These are phyloP conservation scores for Metaphire vulgaris DNA, from an alignment of 1,140 invertebrate species.

Conservation along the genomic window DNA sequence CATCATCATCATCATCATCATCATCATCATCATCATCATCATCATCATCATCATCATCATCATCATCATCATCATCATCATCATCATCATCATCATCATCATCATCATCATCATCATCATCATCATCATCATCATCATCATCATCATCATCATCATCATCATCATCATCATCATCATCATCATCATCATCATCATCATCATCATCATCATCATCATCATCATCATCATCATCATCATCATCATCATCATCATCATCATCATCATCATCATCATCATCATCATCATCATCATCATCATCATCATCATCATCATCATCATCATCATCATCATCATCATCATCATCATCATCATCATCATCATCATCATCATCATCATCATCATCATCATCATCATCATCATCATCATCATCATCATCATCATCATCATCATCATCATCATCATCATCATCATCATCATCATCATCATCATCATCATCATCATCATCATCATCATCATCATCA, in stretches of 20 bases:
- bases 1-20: slow-evolving; percentile 2
- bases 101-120: background rate
- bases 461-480: slow-evolving; percentile 3
- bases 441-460: slow-evolving; percentile 2
- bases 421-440: slow-evolving; percentile 2
- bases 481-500: slow-evolving; percentile 2
- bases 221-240: slow-evolving; percentile 3
- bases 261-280: slow-evolving; percentile 2
- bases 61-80: background rate
- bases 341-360: slow-evolving; percentile 3
- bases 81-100: background rate
- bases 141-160: background rate
- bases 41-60: background rate
- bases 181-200: slow-evolving; percentile 1
- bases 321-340: slow-evolving; percentile 2
- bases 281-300: slow-evolving; percentile 3
- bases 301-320: slow-evolving; percentile 2
- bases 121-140: background rate
- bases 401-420: background rate
- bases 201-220: background rate
- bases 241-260: slow-evolving; percentile 2
- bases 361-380: slow-evolving; percentile 2
- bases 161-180: background rate
- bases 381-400: background rate
- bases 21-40: slow-evolving; percentile 1